These are phyloP conservation scores for Ornithoptera priamus DNA, from an alignment of 2,888 invertebrate genomes.

Conservation along the genomic window DNA sequence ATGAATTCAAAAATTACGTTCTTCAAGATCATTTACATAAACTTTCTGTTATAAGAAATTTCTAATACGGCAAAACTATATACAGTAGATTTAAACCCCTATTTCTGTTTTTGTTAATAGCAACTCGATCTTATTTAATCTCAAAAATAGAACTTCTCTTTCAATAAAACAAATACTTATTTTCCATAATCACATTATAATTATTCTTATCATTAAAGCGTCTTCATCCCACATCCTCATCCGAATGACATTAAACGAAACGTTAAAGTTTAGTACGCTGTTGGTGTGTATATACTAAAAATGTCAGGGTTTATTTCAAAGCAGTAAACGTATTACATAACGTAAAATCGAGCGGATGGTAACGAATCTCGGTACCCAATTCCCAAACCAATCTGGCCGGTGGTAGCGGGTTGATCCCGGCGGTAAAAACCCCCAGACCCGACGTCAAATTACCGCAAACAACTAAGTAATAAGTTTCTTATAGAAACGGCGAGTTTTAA, in stretches of 20 bases:
- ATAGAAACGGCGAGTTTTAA: background rate
- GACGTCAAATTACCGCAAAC: slow-evolving; percentile 11
- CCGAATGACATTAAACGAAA: too few relatives aligned
- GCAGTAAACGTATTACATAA: background rate
- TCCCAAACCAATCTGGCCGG: slow-evolving; percentile 36
- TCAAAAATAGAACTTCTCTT: too few relatives aligned
- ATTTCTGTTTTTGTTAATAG: slow-evolving; percentile 46
- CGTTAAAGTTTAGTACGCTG: too few relatives aligned
- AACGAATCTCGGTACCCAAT: slow-evolving; percentile 31
- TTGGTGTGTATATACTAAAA: too few relatives aligned
- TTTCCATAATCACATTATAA: too few relatives aligned
- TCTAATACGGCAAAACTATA: slow-evolving; percentile 81
- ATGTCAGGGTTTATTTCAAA: too few relatives aligned
- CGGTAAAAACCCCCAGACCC: slow-evolving; percentile 13
- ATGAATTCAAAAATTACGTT: slow-evolving; percentile 80
- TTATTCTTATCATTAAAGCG: too few relatives aligned
- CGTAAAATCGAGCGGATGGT: background rate
- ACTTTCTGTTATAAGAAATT: slow-evolving; percentile 78
- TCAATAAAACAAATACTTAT: too few relatives aligned
- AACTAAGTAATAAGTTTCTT: slow-evolving; percentile 22
- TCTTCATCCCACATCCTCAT: too few relatives aligned
- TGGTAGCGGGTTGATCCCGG: slow-evolving; percentile 30
- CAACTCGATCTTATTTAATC: too few relatives aligned
- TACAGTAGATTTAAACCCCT: slow-evolving; percentile 84
- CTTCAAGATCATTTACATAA: slow-evolving; percentile 67